Percentiles rank a stretch among this genome's conserved stretches.
phyloP scores from a whole-genome alignment of 1,140 invertebrate genomes.

The Hesperophylax magnus region DNA sequence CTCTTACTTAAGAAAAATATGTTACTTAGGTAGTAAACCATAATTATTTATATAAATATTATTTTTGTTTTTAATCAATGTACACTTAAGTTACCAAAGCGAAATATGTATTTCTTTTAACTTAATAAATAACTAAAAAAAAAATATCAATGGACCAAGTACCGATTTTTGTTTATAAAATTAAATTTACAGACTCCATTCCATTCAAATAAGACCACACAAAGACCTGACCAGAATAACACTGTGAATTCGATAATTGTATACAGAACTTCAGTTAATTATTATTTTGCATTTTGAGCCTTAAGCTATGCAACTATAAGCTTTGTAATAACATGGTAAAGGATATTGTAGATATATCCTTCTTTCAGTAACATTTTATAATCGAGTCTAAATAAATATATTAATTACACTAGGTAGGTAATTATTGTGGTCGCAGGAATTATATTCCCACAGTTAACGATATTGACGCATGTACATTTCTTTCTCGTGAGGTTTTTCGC shows the following conservation, averaged over 20 bases:
- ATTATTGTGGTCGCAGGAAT: neutral
- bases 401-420: neutral
- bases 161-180: constrained; percentile 1
- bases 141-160: neutral
- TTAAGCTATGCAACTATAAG: neutral
- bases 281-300: neutral
- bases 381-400: neutral
- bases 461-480: too few relatives aligned
- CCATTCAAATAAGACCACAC: constrained; percentile 17
- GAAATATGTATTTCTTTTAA: too few relatives aligned
- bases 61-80: too few relatives aligned
- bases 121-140: too few relatives aligned
- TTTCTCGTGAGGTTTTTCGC: too few relatives aligned
- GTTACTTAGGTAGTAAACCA: too few relatives aligned
- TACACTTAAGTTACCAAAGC: too few relatives aligned
- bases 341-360: neutral
- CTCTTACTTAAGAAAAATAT: too few relatives aligned
- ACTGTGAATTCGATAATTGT: neutral
- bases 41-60: too few relatives aligned
- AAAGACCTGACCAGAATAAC: neutral
- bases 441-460: too few relatives aligned
- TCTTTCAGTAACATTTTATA: neutral
- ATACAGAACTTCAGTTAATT: neutral
- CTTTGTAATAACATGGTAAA: neutral
- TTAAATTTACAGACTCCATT: constrained; percentile 23